Conservation (phyloP, 2,113 vertebrate species). For the Turnix velox region DNA sequence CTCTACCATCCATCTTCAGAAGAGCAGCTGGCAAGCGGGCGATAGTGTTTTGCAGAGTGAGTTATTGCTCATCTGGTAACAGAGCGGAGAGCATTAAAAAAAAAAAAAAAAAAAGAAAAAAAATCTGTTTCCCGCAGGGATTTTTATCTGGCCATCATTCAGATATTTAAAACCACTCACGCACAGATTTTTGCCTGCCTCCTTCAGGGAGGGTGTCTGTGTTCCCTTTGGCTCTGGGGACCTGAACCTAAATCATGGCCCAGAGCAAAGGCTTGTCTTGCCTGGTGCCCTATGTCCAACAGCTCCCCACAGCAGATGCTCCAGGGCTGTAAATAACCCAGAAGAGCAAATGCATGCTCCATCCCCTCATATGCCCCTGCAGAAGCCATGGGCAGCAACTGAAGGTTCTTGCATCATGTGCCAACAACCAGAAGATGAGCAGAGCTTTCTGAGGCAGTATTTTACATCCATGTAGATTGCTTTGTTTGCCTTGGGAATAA, state of each 20-base stretch:
- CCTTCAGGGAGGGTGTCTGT: background rate
- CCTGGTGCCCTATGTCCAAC: background rate
- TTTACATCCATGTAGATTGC: background rate
- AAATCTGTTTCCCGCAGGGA: background rate
- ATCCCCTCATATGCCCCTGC: background rate
- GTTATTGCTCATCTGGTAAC: slow-evolving; percentile 62
- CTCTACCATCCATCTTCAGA: slow-evolving; percentile 43
- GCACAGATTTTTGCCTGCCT: background rate
- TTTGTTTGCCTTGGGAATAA: background rate
- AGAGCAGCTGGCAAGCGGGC: slow-evolving; percentile 61
- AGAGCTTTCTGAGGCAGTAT: background rate
- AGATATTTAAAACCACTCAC: background rate
- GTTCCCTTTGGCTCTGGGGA: background rate
- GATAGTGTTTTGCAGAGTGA: slow-evolving; percentile 43
- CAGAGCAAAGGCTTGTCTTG: background rate
- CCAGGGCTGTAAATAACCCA: background rate
- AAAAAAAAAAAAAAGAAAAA: background rate
- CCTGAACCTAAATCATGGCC: background rate
- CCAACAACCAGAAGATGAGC: background rate
- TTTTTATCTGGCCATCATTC: slow-evolving; percentile 51
- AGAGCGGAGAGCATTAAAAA: background rate
- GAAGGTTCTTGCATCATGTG: background rate
- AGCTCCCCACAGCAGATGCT: background rate
- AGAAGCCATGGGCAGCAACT: background rate
- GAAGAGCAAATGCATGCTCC: background rate